Evolutionary conservation across 2,888 invertebrate species (phyloP), one percentile per base, ranked within the genome.

Genomic region (Limnephilus marmoratus): DNA sequence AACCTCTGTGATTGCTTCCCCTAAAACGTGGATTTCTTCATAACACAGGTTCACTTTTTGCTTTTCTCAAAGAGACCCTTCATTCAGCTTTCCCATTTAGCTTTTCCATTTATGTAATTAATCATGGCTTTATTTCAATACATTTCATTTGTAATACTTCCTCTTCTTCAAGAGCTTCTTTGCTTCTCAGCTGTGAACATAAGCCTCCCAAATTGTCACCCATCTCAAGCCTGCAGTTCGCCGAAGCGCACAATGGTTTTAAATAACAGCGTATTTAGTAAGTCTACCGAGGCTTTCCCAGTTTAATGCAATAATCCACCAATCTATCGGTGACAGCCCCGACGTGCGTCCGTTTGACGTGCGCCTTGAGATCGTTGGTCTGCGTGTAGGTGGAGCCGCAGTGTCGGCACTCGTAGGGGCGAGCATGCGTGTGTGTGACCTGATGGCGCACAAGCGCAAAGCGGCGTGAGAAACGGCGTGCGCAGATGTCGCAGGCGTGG

Each of bases 321-420:
- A 91, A 68, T 53, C 85, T 91, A 18, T 92, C 92, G 2, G 83
- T 83, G 29, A 85, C 49, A 2, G 49, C 83, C 24, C 81, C 91
- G 11, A 82, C 41, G 81, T 92, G 92, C 13, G 81, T 90, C 81
- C 90, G 88, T 34, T 91, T 91, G 11, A 92, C 92, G 81, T 92
- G 92, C n/a, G 91, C 88, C 89, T 92, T 92, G 34, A 92, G 68
- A 45, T 92, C 92, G 34, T 92, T 92, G 34, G 89, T 91, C 85
- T 92, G 92, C 29, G 92, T 89, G 53, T 92, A 92, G 31, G 88
- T 83, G 24, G 81, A 45, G 9, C 80, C 88, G 81, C 92, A 92
- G 81, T 91, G 91, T 31, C 85, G 87, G 80, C 92, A 92, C 45
- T 81, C 83, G 86, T 91, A 92, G n/a, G 92, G 92, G 45, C 91